Base-by-base conservation (phyloP, 2,888 invertebrate genomes). In the Watsonalla binaria region DNA sequence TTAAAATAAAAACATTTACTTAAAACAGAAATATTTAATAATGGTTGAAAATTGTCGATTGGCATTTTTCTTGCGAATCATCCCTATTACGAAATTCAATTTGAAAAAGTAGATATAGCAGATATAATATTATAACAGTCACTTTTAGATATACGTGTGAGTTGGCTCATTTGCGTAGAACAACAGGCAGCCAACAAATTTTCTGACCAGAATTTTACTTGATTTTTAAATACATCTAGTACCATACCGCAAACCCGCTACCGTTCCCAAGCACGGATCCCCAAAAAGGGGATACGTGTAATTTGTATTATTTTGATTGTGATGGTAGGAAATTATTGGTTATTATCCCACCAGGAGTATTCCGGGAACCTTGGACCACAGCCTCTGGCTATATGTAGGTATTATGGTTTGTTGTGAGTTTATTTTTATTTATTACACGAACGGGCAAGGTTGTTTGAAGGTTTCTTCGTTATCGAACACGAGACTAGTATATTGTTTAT, bases 271-370 rank as follows among this genome's bases (percentile, higher is more conserved):
- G 24, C 51, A 55, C 48, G 54, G 63, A 56, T 59, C 63, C 63
- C 61, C 54, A 76, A 77, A 80, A 73, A 77, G 68, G 63, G 75
- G 64, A 66, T 70, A 70, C 65, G 61, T 73, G 73, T 85, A 86
- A 87, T 87, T 84, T 84, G 83, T 82, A 76, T 81, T 84, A 80
- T 82, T 85, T 86, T 83, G 85, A 82, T 82, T 83, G 76, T 80
- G 84, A 84, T 85, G 84, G 79, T 76, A 71, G 67, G 78, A 86
- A 86, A 87, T 86, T 86, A 78, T 62, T 67, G 81, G 84, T 77
- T 82, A 68, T 66, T 49, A 37, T 65, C 74, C 79, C 82, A 80
- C 77, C 80, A 73, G 74, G 63, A 56, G 68, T 42, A 42, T 84
- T 82, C 81, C 76, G 62, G 82, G 83, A 83, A 78, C 65, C 72